phyloP scores from a whole-genome alignment of 2,797 vertebrate species.

The Lepus townsendii region DNA sequence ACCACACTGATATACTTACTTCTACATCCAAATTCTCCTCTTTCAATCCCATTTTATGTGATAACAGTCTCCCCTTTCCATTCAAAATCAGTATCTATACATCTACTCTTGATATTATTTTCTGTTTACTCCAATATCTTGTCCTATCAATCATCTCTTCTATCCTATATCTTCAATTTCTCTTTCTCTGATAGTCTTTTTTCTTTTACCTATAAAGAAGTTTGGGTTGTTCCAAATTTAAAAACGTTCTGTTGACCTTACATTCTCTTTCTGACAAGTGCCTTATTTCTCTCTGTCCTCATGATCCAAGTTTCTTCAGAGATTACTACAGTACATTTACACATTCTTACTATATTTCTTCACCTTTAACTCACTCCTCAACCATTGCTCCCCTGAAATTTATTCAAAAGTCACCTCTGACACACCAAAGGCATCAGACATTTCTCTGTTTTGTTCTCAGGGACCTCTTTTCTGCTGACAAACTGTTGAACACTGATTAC shows the following conservation, averaged over 20 bases:
- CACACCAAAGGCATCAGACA: background rate
- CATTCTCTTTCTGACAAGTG: background rate
- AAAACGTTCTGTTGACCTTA: slow-evolving; percentile 25
- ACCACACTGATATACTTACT: background rate
- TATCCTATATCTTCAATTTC: slow-evolving; percentile 40
- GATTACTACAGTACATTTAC: background rate
- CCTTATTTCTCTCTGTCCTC: slow-evolving; percentile 44
- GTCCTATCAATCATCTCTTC: background rate
- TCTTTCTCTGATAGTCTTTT: slow-evolving; percentile 1
- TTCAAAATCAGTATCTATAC: background rate
- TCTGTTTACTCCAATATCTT: slow-evolving; percentile 51
- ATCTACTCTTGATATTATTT: slow-evolving; percentile 27
- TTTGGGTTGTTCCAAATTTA: background rate
- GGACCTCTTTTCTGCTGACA: slow-evolving; percentile 28
- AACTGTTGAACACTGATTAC: background rate
- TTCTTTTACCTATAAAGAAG: background rate
- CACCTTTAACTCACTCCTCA: slow-evolving; percentile 18
- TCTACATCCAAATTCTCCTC: slow-evolving; percentile 1
- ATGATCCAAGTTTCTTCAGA: slow-evolving; percentile 23
- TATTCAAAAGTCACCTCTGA: slow-evolving; percentile 19
- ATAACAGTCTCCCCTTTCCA: slow-evolving; percentile 15
- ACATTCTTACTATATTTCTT: background rate
- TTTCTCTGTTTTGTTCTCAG: background rate
- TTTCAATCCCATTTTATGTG: background rate
- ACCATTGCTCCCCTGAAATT: background rate